phyloP scores from a whole-genome alignment of 35 echinoderm and acorn worm species.

The Ptychodera flava region DNA sequence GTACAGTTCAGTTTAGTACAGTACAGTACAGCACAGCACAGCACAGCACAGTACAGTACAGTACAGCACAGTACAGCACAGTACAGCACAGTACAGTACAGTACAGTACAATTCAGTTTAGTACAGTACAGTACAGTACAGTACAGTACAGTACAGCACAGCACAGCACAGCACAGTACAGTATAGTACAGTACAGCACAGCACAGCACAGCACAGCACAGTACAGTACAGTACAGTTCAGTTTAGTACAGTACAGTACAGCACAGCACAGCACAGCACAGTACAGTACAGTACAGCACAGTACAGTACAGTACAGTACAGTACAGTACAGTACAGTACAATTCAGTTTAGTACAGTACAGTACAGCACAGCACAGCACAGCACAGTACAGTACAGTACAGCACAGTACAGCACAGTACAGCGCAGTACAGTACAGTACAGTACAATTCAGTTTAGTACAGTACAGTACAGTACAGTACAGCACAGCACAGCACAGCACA shows the following conservation, averaged over 20 bases:
- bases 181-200: constrained; percentile 18
- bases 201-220: constrained; percentile 15
- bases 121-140: constrained; percentile 41
- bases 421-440: constrained; percentile 33
- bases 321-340: constrained; percentile 36
- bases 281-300: constrained; percentile 35
- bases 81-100: constrained; percentile 42
- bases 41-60: constrained; percentile 23
- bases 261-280: constrained; percentile 37
- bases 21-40: constrained; percentile 39
- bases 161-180: constrained; percentile 21
- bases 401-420: constrained; percentile 35
- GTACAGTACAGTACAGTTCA: constrained; percentile 21
- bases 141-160: constrained; percentile 30
- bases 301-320: constrained; percentile 42
- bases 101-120: constrained; percentile 26
- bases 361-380: constrained; percentile 44
- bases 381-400: constrained; percentile 41
- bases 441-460: constrained; percentile 39
- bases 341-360: constrained; percentile 29
- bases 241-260: constrained; percentile 26
- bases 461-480: constrained; percentile 42
- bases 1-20: constrained; percentile 28
- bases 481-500: constrained; percentile 31
- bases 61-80: constrained; percentile 40